Percentiles rank a stretch among this genome's conserved stretches.
phyloP scores from a whole-genome alignment of 2,113 vertebrate genomes.

The Corydoras sp. region DNA sequence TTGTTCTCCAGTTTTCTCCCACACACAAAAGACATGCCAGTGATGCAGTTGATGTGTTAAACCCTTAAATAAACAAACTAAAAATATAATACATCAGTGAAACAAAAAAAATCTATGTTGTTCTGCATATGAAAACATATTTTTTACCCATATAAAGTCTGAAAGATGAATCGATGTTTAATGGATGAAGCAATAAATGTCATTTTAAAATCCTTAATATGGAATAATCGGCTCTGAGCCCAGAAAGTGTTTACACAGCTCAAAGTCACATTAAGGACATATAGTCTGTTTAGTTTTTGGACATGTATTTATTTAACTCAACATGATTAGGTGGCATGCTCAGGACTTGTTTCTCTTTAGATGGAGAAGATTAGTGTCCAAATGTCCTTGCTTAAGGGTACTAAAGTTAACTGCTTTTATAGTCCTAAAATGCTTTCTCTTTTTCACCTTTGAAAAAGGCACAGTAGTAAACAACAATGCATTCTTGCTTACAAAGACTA shows the following conservation, averaged over 20 bases:
- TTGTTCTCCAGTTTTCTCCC: too few relatives aligned
- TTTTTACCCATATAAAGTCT: too few relatives aligned
- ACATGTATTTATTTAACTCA: not conserved
- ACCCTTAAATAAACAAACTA: not conserved
- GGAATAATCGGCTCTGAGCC: not conserved
- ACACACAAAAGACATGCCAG: too few relatives aligned
- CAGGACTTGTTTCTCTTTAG: conserved; percentile 1
- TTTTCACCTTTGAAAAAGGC: too few relatives aligned
- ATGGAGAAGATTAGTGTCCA: not conserved
- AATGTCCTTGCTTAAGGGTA: not conserved
- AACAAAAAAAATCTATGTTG: too few relatives aligned
- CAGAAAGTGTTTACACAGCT: not conserved
- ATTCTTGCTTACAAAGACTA: too few relatives aligned
- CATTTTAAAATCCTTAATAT: not conserved
- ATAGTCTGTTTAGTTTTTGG: not conserved
- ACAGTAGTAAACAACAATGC: too few relatives aligned
- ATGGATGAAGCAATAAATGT: not conserved
- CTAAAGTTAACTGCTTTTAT: not conserved
- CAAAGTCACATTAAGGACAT: not conserved
- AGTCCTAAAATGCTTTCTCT: not conserved
- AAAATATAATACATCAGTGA: not conserved
- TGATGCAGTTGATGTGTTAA: not conserved
- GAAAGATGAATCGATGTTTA: too few relatives aligned
- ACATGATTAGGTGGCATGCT: not conserved
- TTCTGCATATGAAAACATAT: too few relatives aligned